These are phyloP conservation scores for Lacanobia oleracea DNA, from an alignment of 2,888 invertebrate species.

Conservation along the genomic window DNA sequence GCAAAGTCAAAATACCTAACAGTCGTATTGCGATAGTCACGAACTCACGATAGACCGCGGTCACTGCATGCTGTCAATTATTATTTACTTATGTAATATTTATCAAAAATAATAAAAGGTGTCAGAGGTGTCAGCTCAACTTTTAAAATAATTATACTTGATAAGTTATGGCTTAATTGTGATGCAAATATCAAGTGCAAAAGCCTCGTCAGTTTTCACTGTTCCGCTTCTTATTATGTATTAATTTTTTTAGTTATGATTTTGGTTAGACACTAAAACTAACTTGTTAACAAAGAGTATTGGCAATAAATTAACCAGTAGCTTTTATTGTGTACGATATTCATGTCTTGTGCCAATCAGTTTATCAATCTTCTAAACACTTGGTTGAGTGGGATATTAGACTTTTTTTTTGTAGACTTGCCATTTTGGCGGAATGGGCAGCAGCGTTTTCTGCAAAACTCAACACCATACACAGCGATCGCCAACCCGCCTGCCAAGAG, in stretches of 20 bases:
- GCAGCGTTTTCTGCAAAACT: too few relatives aligned
- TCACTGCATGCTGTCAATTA: conserved; percentile 37
- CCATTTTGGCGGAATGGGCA: too few relatives aligned
- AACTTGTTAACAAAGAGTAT: background rate
- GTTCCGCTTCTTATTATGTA: background rate
- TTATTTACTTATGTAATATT: conserved; percentile 48
- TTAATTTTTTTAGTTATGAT: background rate
- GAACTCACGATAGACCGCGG: conserved; percentile 27
- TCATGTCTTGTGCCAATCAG: background rate
- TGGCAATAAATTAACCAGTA: background rate
- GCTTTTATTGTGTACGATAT: background rate
- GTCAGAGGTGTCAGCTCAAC: conserved; percentile 14
- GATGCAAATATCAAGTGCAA: conserved; percentile 15
- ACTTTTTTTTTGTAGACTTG: too few relatives aligned
- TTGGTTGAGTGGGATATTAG: too few relatives aligned
- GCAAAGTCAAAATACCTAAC: conserved; percentile 18
- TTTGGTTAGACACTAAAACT: background rate
- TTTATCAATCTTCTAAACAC: background rate
- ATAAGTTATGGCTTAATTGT: conserved; percentile 29
- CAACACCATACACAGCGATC: too few relatives aligned
- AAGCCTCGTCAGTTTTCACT: background rate
- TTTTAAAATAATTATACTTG: too few relatives aligned
- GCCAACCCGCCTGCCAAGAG: too few relatives aligned
- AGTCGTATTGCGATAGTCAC: conserved; percentile 47
- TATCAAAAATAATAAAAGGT: conserved; percentile 3